Evolutionary conservation across 2,113 vertebrate species (phyloP), one percentile per base, ranked within the genome.

Genomic region (Microcebus murinus): DNA sequence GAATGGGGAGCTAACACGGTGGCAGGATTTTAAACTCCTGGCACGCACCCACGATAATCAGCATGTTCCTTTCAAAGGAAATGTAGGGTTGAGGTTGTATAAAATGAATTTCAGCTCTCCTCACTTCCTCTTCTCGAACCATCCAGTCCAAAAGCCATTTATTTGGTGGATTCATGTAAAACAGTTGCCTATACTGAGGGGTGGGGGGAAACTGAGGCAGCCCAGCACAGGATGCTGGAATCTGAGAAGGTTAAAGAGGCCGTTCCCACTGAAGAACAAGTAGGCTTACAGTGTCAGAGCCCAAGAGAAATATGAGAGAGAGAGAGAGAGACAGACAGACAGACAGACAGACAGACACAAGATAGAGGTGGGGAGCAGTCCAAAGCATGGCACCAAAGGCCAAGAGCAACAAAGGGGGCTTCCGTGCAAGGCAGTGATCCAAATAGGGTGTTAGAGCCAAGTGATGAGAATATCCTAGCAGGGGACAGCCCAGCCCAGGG

Each of bases 91-190:
- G 8, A 2, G 45, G 45, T 65, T 90, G 65, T 48, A 63, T 90
- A 74, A 94, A 61, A 50, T 83, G 45, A 87, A 74, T 81, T 90
- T 95, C 77, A 80, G 50, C 65, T 94, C 25, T 74, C 42, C 3
- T 4, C 13, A 61, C 73, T 81, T 74, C 68, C 13, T 55, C 48
- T 77, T 76, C 63, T 42, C 42, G 15, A 93, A 63, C 31, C 84
- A 76, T 42, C 68, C 71, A 87, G 68, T 79, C 45, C n/a, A 50
- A 86, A 80, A 81, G 34, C 25, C 42, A 71, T 59, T 63, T 81
- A 71, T 59, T 63, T 81, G 77, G 7, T 36, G 8, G 42, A 13
- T 80, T 59, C 68, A 76, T 48, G 52, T 29, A 80, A 71, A 94
- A 39, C 17, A 88, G 29, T 1, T 25, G 18, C 25, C 31, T 45